Conservation (phyloP, 1,140 invertebrate genomes). For the Polypedilum pembai region DNA sequence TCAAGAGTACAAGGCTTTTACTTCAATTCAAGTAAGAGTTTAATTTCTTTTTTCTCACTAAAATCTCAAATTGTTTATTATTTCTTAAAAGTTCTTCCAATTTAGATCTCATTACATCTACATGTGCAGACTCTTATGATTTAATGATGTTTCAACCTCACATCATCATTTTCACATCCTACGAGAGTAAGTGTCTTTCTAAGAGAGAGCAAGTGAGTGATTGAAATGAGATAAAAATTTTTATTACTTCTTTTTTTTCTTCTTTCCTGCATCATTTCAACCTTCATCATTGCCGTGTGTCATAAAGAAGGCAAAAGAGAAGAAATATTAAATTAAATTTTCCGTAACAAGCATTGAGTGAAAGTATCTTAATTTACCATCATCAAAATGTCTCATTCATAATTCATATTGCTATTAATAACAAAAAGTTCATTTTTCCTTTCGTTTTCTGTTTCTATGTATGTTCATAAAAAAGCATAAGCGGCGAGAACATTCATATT, state of each 20-base stretch:
- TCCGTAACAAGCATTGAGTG: too few relatives aligned
- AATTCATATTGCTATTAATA: constrained; percentile 14
- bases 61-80: too few relatives aligned
- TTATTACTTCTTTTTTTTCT: background rate
- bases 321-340: background rate
- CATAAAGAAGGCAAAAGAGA: background rate
- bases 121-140: too few relatives aligned
- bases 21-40: too few relatives aligned
- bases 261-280: background rate
- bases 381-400: constrained; percentile 6
- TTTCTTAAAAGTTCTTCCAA: too few relatives aligned
- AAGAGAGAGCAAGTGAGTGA: background rate
- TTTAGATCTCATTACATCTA: too few relatives aligned
- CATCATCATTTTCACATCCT: too few relatives aligned
- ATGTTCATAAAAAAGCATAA: background rate
- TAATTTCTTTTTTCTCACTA: too few relatives aligned
- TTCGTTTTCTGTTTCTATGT: background rate
- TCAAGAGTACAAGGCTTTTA: too few relatives aligned
- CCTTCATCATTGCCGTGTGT: background rate
- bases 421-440: background rate
- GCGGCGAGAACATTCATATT: background rate
- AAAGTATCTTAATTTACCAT: constrained; percentile 13
- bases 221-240: background rate
- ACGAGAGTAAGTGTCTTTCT: background rate
- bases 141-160: too few relatives aligned